phyloP scores from a whole-genome alignment of 1,140 invertebrate genomes.

The Bradysia coprophila region DNA sequence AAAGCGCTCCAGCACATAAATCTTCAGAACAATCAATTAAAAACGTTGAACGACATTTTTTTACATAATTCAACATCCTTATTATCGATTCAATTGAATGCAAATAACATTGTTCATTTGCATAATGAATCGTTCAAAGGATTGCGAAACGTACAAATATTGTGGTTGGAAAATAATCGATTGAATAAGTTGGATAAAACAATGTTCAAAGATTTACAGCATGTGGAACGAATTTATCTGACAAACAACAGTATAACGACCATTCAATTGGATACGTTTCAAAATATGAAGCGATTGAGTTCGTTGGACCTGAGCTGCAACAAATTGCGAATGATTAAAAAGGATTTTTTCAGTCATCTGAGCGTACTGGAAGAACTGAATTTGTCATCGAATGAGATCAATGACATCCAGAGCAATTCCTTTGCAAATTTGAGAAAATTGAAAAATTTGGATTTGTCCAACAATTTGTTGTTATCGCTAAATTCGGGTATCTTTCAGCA shows the following conservation, averaged over 20 bases:
- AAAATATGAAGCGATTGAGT: slow-evolving; percentile 49
- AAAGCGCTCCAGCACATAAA: slow-evolving; percentile 75
- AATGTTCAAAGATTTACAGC: slow-evolving; percentile 52
- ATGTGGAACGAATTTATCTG: slow-evolving; percentile 59
- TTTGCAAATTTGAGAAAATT: slow-evolving; percentile 40
- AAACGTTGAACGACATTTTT: slow-evolving; percentile 63
- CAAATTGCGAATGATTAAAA: slow-evolving; percentile 39
- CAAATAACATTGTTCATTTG: slow-evolving; percentile 57
- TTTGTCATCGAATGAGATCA: slow-evolving; percentile 39
- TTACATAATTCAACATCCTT: slow-evolving; percentile 47
- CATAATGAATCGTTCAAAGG: slow-evolving; percentile 60
- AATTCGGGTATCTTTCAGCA: slow-evolving; percentile 42
- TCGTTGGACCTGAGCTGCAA: slow-evolving; percentile 66
- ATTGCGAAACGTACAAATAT: slow-evolving; percentile 62
- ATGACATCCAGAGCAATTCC: slow-evolving; percentile 35
- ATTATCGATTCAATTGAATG: slow-evolving; percentile 69
- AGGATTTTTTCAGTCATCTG: slow-evolving; percentile 40
- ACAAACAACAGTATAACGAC: slow-evolving; percentile 63
- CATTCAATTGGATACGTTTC: slow-evolving; percentile 65
- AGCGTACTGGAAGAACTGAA: slow-evolving; percentile 44
- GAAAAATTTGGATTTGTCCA: slow-evolving; percentile 40
- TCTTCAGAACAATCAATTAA: slow-evolving; percentile 62
- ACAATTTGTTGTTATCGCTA: slow-evolving; percentile 30
- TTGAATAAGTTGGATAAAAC: slow-evolving; percentile 48
- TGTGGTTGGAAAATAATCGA: slow-evolving; percentile 72